Evolutionary conservation across 2,113 vertebrate species (phyloP).

Genomic region (Misgurnus anguillicaudatus): DNA sequence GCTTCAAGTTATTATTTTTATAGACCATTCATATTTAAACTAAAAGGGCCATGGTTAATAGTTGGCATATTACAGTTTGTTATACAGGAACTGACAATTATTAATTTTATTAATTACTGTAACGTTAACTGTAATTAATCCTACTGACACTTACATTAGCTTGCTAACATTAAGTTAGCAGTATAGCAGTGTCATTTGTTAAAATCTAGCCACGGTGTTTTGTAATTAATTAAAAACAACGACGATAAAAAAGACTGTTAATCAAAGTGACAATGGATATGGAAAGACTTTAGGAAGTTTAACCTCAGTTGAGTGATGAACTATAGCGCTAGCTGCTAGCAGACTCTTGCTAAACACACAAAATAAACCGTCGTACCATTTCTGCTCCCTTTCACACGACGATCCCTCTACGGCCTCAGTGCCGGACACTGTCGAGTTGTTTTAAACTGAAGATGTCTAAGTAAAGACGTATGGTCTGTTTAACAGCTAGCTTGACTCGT

Average conservation of each 20-base stretch:
- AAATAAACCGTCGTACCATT: slow-evolving; percentile 42
- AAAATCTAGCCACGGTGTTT: neutral
- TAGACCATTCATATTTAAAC: neutral
- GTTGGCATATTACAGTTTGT: neutral
- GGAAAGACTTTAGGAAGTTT: neutral
- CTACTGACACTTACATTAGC: neutral
- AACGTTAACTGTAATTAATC: neutral
- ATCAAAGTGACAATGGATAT: neutral
- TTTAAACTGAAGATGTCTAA: neutral
- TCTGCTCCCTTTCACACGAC: slow-evolving; percentile 18
- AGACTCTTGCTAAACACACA: neutral
- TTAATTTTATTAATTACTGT: neutral
- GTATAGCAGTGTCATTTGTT: neutral
- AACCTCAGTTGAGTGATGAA: neutral
- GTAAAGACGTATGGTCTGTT: neutral
- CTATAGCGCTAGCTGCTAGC: slow-evolving; percentile 10
- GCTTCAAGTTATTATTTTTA: neutral
- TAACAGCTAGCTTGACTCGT: neutral
- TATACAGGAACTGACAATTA: neutral
- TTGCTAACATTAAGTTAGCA: slow-evolving; percentile 14
- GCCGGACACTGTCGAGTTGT: neutral
- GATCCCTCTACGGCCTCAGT: neutral
- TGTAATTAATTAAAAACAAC: neutral
- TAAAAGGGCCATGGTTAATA: neutral
- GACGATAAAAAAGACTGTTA: neutral